Evolutionary conservation across 2,888 invertebrate genomes (phyloP), one percentile per base, ranked within the genome.

Genomic region (Tyria jacobaeae): DNA sequence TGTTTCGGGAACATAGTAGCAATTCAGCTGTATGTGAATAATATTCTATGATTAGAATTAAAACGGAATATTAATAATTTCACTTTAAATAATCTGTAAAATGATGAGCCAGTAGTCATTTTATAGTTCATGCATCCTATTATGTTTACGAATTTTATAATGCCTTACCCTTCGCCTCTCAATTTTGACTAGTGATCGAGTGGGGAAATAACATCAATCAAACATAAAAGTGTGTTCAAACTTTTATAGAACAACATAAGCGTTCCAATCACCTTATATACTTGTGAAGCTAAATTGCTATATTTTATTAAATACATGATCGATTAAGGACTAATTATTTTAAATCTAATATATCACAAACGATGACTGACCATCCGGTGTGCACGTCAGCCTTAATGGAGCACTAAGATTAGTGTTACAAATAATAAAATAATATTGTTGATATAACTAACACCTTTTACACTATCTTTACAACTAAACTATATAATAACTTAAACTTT

Each of bases 261-360:
- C 44, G 48, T 35, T 41, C 56, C 51, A 62, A 44, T 54, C 54
- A 73, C 53, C 63, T n/a, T 62, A 61, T 67, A 70, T 59, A 74
- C 66, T 70, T 62, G 65, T 78, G 70, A 68, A 68, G 60, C 62
- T 70, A 73, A 68, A n/a, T n/a, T n/a, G n/a, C n/a, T 50, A 54
- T 59, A 60, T 49, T 58, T 62, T 72, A 31, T 71, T 72, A 74
- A 74, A 75, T 80, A 82, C 69, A 67, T 31, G 71, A 67, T 69
- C 65, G 66, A 69, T 73, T 68, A 70, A 72, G 75, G 34, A 69
- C 64, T 74, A 85, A 77, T 80, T 79, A 78, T 66, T 79, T 83
- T 82, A 79, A 82, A 83, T 74, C 88, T 89, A 90, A 85, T 82
- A 88, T 90, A 90, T 90, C 90, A 90, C 91, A 90, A 90, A 89